These are phyloP conservation scores for Neotoxoptera formosana DNA, from an alignment of 1,140 invertebrate species.

Conservation along the genomic window DNA sequence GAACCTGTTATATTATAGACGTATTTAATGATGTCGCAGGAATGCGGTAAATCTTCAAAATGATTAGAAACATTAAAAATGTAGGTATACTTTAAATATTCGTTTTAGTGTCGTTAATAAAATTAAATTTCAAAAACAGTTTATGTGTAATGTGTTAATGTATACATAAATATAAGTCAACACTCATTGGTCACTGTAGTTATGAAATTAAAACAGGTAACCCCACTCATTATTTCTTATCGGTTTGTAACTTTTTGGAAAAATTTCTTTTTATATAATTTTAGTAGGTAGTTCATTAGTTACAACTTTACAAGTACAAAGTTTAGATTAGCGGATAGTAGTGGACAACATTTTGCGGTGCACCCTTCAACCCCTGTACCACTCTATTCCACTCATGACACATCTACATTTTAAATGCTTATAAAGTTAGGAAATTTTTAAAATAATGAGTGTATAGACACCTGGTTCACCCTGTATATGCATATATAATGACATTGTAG, in stretches of 20 bases:
- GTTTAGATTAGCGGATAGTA: too few relatives aligned
- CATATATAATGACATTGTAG: not conserved
- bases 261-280: too few relatives aligned
- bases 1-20: conserved; percentile 33
- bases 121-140: not conserved
- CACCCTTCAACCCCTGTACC: too few relatives aligned
- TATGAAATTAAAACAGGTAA: not conserved
- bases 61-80: conserved; percentile 14
- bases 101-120: not conserved
- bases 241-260: too few relatives aligned
- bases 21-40: not conserved
- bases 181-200: not conserved
- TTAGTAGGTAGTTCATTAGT: too few relatives aligned
- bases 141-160: not conserved
- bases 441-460: too few relatives aligned
- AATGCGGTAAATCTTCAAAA: not conserved
- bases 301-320: too few relatives aligned
- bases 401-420: too few relatives aligned
- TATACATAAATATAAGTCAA: not conserved
- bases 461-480: not conserved
- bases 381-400: too few relatives aligned
- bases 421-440: too few relatives aligned
- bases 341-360: too few relatives aligned
- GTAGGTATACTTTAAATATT: not conserved
- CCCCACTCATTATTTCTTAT: too few relatives aligned